Percentiles rank a stretch among this genome's conserved stretches.
These are phyloP conservation scores for Drosophila triauraria DNA, from an alignment of 1,140 invertebrate species.

Conservation along the genomic window DNA sequence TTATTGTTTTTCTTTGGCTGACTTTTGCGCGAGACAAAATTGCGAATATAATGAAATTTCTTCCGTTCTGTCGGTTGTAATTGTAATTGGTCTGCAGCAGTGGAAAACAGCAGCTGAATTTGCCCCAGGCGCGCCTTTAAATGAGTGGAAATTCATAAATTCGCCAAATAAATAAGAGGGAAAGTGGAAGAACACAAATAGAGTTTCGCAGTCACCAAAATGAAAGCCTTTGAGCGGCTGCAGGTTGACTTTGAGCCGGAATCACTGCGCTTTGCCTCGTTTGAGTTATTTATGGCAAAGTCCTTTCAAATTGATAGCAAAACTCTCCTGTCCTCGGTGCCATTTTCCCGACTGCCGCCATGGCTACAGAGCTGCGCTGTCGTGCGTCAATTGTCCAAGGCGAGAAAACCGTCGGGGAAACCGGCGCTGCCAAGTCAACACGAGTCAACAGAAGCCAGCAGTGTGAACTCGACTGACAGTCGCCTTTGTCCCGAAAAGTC, in stretches of 20 bases:
- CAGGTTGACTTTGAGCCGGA: constrained; percentile 34
- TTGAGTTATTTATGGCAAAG: constrained; percentile 48
- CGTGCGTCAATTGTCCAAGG: background rate
- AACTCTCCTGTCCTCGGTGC: constrained; percentile 7
- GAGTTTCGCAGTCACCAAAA: constrained; percentile 15
- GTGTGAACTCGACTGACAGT: constrained; percentile 39
- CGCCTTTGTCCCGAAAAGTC: constrained; percentile 33
- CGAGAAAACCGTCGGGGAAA: constrained; percentile 16
- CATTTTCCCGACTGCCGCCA: constrained; percentile 6
- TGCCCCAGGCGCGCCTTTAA: constrained; percentile 22
- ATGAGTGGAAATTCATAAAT: constrained; percentile 23
- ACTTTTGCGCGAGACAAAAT: constrained; percentile 65
- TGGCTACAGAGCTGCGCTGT: background rate
- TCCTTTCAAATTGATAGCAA: constrained; percentile 50
- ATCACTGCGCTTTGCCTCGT: constrained; percentile 23
- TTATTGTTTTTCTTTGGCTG: constrained; percentile 72
- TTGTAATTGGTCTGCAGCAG: constrained; percentile 50
- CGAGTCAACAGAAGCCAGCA: constrained; percentile 37
- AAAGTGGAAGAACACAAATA: constrained; percentile 17
- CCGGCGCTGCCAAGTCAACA: constrained; percentile 30
- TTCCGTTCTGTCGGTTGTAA: constrained; percentile 67
- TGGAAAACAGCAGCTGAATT: background rate
- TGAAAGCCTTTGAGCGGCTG: constrained; percentile 24
- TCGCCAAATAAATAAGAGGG: constrained; percentile 31
- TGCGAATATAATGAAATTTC: constrained; percentile 79